phyloP scores from a whole-genome alignment of 2,888 invertebrate species.

The Eremobia ochroleuca region DNA sequence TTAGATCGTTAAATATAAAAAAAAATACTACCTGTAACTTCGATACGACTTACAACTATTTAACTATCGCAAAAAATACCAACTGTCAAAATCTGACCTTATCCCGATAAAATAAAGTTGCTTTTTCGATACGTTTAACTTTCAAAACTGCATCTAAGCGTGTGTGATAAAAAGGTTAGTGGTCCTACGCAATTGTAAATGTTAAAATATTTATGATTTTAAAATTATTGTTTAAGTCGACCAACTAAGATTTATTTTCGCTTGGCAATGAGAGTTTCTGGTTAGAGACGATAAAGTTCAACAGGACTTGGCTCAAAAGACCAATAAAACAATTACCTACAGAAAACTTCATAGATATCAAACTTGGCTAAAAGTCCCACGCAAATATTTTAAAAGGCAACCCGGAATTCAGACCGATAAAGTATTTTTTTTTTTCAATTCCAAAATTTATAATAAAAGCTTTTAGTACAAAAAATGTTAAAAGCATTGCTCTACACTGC shows the following conservation, averaged over 20 bases:
- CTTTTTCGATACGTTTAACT: conserved; percentile 39
- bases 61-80: conserved; percentile 46
- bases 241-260: conserved; percentile 59
- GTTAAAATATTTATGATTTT: conserved; percentile 52
- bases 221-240: conserved; percentile 41
- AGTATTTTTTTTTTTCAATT: conserved; percentile 47
- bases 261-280: conserved; percentile 27
- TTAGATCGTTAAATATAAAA: conserved; percentile 82
- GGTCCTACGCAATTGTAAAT: conserved; percentile 70
- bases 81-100: conserved; percentile 31
- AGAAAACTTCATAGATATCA: neutral
- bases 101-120: conserved; percentile 18
- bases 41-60: conserved; percentile 53
- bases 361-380: conserved; percentile 13
- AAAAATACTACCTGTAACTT: conserved; percentile 84
- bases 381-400: conserved; percentile 32
- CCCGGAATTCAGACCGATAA: conserved; percentile 34
- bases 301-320: neutral
- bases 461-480: conserved; percentile 77
- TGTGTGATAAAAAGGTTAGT: conserved; percentile 59
- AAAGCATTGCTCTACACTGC: conserved; percentile 83
- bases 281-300: conserved; percentile 18
- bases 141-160: conserved; percentile 43
- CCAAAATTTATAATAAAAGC: conserved; percentile 62
- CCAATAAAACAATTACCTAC: conserved; percentile 1